phyloP scores from a whole-genome alignment of 1,140 invertebrate species.

The Cotesia typhae region DNA sequence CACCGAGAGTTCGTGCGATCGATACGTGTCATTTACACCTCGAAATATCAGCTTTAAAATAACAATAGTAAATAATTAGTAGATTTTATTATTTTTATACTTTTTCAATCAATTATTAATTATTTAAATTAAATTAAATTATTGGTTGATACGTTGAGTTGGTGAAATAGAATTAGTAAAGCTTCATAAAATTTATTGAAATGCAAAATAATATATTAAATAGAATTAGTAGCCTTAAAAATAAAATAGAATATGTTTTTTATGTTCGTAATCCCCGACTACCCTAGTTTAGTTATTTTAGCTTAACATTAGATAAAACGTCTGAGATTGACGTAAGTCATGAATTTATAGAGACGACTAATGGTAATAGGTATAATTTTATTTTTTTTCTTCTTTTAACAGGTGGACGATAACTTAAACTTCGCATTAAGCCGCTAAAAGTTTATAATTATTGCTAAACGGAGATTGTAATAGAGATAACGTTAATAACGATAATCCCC shows the following conservation, averaged over 20 bases:
- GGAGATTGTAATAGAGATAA: slow-evolving; percentile 5
- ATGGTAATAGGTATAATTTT: slow-evolving; percentile 6
- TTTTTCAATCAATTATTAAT: too few species aligned
- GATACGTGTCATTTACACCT: slow-evolving; percentile 8
- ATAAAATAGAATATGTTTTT: too few species aligned
- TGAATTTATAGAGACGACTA: slow-evolving; percentile 1
- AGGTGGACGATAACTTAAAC: slow-evolving; percentile 24
- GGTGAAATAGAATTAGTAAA: too few species aligned
- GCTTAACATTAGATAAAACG: neutral
- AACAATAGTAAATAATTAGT: too few species aligned
- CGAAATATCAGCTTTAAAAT: neutral
- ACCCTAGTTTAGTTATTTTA: neutral
- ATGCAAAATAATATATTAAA: neutral
- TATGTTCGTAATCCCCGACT: too few species aligned
- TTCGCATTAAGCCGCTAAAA: too few species aligned
- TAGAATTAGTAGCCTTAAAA: neutral
- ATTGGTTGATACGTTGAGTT: too few species aligned
- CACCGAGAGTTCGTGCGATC: slow-evolving; percentile 11
- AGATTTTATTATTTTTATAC: too few species aligned
- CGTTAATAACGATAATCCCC: neutral
- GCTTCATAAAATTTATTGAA: too few species aligned
- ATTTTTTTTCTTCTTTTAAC: slow-evolving; percentile 32
- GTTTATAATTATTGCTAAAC: too few species aligned
- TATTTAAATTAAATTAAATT: too few species aligned
- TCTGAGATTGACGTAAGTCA: slow-evolving; percentile 25